Conservation (phyloP, 2,797 vertebrate species). For the Tragopan temminckii region DNA sequence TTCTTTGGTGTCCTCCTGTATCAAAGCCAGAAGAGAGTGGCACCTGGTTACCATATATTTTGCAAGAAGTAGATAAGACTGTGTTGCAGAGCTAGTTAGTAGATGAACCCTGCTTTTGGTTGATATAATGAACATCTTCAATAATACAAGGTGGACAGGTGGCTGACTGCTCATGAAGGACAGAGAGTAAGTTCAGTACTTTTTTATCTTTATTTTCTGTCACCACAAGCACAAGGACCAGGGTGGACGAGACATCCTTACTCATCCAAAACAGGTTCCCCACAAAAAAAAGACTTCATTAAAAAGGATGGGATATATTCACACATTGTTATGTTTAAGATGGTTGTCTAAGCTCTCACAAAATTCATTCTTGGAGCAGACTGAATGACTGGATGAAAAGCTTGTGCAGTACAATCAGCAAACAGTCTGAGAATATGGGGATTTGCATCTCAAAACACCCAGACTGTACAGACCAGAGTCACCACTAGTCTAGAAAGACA, state of each 20-base stretch:
- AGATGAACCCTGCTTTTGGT: neutral
- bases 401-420: neutral
- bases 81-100: no score
- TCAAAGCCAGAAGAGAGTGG: neutral
- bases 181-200: neutral
- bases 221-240: neutral
- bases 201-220: neutral
- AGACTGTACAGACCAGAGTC: neutral
- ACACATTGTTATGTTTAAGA: accelerated
- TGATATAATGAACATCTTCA: neutral
- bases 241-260: neutral
- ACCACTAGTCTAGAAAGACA: neutral
- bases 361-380: neutral
- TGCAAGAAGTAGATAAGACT: neutral
- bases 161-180: neutral
- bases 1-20: neutral
- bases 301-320: neutral
- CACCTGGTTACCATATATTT: neutral
- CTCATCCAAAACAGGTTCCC: neutral
- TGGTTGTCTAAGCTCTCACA: neutral
- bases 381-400: neutral
- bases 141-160: neutral
- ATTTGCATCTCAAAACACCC: constrained; percentile 18
- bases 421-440: neutral
- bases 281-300: neutral